Evolutionary conservation across 1,140 invertebrate genomes (phyloP).

Genomic region (Lethrus apterus): DNA sequence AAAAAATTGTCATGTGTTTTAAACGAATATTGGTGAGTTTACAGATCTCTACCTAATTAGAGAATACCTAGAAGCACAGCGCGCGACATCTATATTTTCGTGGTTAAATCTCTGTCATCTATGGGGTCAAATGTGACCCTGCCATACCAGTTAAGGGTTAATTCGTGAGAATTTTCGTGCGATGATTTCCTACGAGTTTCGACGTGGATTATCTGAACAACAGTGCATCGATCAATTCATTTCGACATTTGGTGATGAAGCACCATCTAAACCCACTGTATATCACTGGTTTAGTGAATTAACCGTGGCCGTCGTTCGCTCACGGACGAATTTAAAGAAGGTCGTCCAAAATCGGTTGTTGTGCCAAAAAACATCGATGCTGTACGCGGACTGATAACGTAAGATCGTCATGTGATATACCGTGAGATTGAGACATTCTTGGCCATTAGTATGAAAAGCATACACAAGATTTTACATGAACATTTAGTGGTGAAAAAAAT

Average conservation of each 20-base stretch:
- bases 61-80: too few species aligned
- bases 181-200: constrained; percentile 19
- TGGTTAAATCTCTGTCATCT: too few species aligned
- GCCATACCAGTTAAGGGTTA: too few species aligned
- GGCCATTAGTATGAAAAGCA: neutral
- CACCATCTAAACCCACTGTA: constrained; percentile 16
- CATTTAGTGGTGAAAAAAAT: neutral
- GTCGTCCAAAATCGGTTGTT: constrained; percentile 23
- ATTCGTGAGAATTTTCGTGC: constrained; percentile 5
- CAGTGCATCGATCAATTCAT: constrained; percentile 19
- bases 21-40: too few species aligned
- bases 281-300: constrained; percentile 21
- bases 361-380: constrained; percentile 20
- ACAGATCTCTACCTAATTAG: too few species aligned
- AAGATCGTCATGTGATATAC: too few species aligned
- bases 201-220: constrained; percentile 17
- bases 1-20: too few species aligned
- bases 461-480: neutral
- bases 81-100: too few species aligned
- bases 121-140: too few species aligned
- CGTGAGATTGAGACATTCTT: constrained; percentile 31
- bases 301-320: constrained; percentile 20
- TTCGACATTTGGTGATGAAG: constrained; percentile 18
- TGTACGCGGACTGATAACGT: constrained; percentile 15
- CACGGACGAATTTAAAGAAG: constrained; percentile 20